A percentile compares a stretch with the other conserved stretches of the same genome.
Evolutionary conservation across 2,113 vertebrate genomes (phyloP).

Genomic region (Patagioenas fasciata): DNA sequence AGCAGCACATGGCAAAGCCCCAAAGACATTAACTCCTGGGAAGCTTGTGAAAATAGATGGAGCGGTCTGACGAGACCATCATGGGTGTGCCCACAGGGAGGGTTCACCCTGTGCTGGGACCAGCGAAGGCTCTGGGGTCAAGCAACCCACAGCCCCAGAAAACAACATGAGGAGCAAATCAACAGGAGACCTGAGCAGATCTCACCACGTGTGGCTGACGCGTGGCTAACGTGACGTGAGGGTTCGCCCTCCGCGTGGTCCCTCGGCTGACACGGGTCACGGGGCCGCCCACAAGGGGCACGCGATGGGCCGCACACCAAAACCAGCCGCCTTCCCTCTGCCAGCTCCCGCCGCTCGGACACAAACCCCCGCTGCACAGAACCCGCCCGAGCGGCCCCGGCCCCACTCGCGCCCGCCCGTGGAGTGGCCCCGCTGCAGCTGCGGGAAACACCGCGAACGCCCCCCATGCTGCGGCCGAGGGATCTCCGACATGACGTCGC

Average conservation of each 20-base stretch:
- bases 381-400: no score
- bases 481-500: neutral
- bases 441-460: rapidly evolving
- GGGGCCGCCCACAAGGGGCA: rapidly evolving
- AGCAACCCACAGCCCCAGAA: neutral
- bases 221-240: neutral
- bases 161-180: rapidly evolving
- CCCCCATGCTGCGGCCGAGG: rapidly evolving
- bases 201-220: rapidly evolving
- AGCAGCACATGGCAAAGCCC: neutral
- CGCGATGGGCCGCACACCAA: rapidly evolving
- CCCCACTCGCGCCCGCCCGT: rapidly evolving
- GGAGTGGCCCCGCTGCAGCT: no score
- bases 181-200: rapidly evolving
- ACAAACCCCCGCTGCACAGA: rapidly evolving
- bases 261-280: rapidly evolving
- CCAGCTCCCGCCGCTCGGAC: rapidly evolving
- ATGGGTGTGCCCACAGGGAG: rapidly evolving
- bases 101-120: neutral
- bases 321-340: rapidly evolving
- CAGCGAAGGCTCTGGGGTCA: rapidly evolving
- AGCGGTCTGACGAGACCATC: rapidly evolving
- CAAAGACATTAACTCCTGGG: neutral
- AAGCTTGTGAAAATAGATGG: neutral
- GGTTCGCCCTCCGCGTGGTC: rapidly evolving